A percentile compares a stretch with the other conserved stretches of the same genome.
Conservation (phyloP, 2,113 vertebrate genomes). For the Puffinus mauretanicus region DNA sequence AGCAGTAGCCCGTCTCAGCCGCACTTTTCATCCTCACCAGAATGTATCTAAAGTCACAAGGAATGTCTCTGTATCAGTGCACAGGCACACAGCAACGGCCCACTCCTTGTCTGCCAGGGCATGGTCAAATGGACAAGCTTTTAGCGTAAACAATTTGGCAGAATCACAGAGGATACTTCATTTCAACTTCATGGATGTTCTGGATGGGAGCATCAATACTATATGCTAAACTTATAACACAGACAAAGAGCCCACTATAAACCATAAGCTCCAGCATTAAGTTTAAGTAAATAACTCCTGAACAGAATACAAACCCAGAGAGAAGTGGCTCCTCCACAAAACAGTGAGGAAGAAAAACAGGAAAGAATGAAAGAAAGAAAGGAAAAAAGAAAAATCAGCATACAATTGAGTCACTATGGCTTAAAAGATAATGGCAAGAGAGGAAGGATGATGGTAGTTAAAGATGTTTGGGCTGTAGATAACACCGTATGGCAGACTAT, state of each 20-base stretch:
- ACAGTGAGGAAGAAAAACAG: background rate
- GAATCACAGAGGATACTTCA: background rate
- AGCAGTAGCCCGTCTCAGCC: conserved; percentile 86
- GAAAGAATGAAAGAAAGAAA: background rate
- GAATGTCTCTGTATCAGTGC: background rate
- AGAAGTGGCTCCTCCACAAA: background rate
- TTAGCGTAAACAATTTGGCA: background rate
- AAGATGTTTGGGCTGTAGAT: background rate
- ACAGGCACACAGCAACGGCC: background rate
- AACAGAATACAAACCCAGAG: background rate
- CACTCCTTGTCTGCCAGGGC: background rate
- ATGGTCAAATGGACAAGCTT: background rate
- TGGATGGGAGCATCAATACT: background rate
- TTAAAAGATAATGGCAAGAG: background rate
- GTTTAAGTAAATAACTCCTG: background rate
- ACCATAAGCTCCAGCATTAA: background rate
- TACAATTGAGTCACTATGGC: background rate
- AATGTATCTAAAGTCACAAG: conserved; percentile 76
- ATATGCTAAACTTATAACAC: background rate
- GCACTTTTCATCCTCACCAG: conserved; percentile 93
- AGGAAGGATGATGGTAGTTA: conserved; percentile 2
- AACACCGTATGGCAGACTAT: background rate
- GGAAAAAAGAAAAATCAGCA: background rate
- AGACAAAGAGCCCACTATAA: background rate
- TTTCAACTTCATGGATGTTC: background rate